These are phyloP conservation scores for Muntiacus reevesi DNA, from an alignment of 2,113 vertebrate genomes.

Conservation along the genomic window DNA sequence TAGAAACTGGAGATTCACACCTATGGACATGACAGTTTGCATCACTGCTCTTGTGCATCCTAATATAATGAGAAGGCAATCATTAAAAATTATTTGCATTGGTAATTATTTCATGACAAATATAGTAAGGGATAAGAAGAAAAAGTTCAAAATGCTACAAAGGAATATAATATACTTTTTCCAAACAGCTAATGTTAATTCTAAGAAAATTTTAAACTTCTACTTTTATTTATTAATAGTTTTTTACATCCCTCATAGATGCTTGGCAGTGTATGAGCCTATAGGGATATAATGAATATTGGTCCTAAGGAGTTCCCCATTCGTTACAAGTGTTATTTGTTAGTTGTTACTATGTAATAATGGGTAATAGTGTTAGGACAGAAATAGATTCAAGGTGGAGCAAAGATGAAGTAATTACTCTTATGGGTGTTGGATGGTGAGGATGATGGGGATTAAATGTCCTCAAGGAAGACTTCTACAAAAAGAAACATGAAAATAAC, in stretches of 20 bases:
- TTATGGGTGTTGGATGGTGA: not conserved
- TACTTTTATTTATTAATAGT: not conserved
- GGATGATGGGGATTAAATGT: not conserved
- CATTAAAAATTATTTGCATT: not conserved
- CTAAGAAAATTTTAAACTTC: not conserved
- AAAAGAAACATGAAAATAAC: not conserved
- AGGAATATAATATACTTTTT: not conserved
- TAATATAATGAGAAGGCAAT: not conserved
- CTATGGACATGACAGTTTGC: not conserved
- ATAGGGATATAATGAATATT: not conserved
- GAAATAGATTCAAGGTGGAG: not conserved
- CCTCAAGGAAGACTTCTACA: not conserved
- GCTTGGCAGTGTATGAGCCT: not conserved
- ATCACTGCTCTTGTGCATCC: not conserved
- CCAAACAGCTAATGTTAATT: not conserved
- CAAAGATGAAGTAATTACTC: not conserved
- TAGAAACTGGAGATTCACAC: not conserved
- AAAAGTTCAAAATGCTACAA: not conserved
- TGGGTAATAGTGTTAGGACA: not conserved
- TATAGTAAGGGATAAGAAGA: not conserved
- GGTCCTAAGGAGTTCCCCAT: not conserved
- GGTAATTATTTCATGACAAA: not conserved
- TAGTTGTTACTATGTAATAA: not conserved
- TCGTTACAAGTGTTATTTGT: not conserved
- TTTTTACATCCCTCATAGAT: not conserved